A percentile compares a stretch with the other conserved stretches of the same genome.
Evolutionary conservation across 2,797 vertebrate genomes (phyloP).

Genomic region (Fratercula arctica): DNA sequence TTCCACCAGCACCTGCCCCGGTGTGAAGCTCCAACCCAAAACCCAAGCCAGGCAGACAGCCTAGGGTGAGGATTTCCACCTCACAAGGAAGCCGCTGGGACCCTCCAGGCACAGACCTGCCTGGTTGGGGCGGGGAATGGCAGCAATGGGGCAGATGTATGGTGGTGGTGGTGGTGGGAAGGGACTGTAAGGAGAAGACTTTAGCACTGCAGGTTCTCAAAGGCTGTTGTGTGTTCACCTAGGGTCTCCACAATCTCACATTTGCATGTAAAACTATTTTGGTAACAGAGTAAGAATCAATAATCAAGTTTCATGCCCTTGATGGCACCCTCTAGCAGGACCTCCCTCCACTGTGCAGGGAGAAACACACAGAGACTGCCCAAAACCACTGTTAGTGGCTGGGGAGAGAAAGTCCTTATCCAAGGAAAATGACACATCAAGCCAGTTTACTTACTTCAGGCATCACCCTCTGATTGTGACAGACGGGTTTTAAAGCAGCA

Average conservation of each 20-base stretch:
- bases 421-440: neutral
- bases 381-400: neutral
- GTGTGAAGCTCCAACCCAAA: neutral
- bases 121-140: neutral
- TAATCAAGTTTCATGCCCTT: neutral
- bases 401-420: neutral
- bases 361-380: rapidly evolving
- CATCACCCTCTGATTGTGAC: neutral
- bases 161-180: neutral
- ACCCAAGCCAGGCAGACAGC: neutral
- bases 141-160: rapidly evolving
- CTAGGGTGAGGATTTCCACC: neutral
- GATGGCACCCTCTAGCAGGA: neutral
- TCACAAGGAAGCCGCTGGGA: neutral
- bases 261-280: neutral
- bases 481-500: neutral
- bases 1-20: neutral
- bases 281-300: neutral
- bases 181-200: neutral
- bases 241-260: neutral
- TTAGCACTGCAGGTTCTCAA: neutral
- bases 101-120: neutral
- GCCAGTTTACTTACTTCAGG: neutral
- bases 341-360: neutral
- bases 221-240: neutral